These are phyloP conservation scores for Chaitophorus viminalis DNA, from an alignment of 2,888 invertebrate species.

Conservation along the genomic window DNA sequence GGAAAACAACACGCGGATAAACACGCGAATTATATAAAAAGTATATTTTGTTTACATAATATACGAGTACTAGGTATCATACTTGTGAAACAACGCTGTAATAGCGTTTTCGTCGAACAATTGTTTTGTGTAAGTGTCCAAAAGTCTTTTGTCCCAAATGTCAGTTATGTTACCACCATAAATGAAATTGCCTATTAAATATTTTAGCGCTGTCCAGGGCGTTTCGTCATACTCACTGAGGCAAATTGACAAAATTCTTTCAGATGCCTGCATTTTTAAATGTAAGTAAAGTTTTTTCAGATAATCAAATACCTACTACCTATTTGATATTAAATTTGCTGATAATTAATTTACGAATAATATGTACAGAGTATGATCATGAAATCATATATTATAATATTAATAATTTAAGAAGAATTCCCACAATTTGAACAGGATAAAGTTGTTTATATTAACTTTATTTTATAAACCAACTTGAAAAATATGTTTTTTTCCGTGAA, in stretches of 20 bases:
- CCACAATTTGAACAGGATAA: too few relatives aligned
- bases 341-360: too few relatives aligned
- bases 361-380: too few relatives aligned
- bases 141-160: slow-evolving; percentile 78
- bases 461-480: too few relatives aligned
- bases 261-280: slow-evolving; percentile 69
- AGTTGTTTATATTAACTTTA: too few relatives aligned
- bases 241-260: slow-evolving; percentile 82
- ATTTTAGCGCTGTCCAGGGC: slow-evolving; percentile 90
- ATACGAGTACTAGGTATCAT: slow-evolving; percentile 64
- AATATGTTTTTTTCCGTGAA: too few relatives aligned
- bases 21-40: too few relatives aligned
- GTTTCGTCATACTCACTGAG: slow-evolving; percentile 83
- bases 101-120: slow-evolving; percentile 81
- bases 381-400: too few relatives aligned
- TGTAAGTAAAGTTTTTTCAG: not conserved
- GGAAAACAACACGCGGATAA: not conserved
- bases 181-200: slow-evolving; percentile 87
- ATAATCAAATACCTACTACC: too few relatives aligned
- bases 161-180: slow-evolving; percentile 88
- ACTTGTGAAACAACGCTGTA: slow-evolving; percentile 66
- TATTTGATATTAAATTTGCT: too few relatives aligned
- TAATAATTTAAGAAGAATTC: too few relatives aligned
- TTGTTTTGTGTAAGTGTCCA: slow-evolving; percentile 84
- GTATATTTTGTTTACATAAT: too few relatives aligned